Evolutionary conservation across 2,888 invertebrate genomes (phyloP).

Genomic region (Euplexia lucipara): DNA sequence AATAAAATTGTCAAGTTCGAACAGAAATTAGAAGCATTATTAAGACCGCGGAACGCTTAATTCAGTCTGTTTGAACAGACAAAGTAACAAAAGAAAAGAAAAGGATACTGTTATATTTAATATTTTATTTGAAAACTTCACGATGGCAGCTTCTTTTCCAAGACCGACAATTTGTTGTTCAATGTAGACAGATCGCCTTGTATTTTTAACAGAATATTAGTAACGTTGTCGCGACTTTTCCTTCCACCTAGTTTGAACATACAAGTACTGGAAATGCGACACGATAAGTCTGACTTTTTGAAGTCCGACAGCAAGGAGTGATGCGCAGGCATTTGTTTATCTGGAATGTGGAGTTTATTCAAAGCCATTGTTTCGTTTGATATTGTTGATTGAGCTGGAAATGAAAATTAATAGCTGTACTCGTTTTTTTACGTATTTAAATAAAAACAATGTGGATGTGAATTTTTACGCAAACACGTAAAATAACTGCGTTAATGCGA

Average conservation of each 20-base stretch:
- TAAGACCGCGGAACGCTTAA: neutral
- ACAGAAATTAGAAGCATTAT: neutral
- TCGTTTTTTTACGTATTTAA: too few relatives aligned
- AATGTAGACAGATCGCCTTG: conserved; percentile 82
- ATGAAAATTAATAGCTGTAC: too few relatives aligned
- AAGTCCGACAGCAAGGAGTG: conserved; percentile 64
- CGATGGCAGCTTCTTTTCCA: conserved; percentile 78
- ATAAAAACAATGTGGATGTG: too few relatives aligned
- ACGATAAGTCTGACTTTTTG: conserved; percentile 77
- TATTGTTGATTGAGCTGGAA: conserved; percentile 70
- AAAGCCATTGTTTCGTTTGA: conserved; percentile 67
- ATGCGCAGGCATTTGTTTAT: conserved; percentile 52
- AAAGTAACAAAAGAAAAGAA: conserved; percentile 5
- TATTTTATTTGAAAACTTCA: conserved; percentile 17
- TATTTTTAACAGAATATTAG: conserved; percentile 82
- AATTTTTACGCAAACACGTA: too few relatives aligned
- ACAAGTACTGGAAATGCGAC: conserved; percentile 78
- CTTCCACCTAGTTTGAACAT: conserved; percentile 77
- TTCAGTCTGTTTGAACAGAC: neutral
- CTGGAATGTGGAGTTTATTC: conserved; percentile 64
- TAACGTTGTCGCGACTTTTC: conserved; percentile 82
- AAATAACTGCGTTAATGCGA: too few relatives aligned
- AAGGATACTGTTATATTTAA: neutral
- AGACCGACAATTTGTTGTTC: conserved; percentile 78
- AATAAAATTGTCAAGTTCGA: neutral